phyloP scores from a whole-genome alignment of 2,888 invertebrate genomes.

The Eupithecia subfuscata region DNA sequence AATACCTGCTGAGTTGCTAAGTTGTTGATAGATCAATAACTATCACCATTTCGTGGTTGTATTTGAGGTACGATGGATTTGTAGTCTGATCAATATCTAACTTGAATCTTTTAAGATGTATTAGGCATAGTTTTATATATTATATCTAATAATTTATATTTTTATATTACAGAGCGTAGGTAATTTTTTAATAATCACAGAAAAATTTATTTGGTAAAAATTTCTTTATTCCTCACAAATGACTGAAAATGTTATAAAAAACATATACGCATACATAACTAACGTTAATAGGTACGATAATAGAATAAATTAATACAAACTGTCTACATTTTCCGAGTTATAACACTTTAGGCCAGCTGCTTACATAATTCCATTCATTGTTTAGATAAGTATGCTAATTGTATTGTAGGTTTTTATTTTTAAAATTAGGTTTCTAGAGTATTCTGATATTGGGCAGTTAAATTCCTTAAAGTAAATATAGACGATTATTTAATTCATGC shows the following conservation, averaged over 20 bases:
- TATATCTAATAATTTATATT: no score
- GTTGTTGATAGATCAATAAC: background rate
- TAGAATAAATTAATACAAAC: constrained; percentile 68
- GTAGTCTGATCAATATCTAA: background rate
- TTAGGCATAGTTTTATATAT: background rate
- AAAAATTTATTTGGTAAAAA: constrained; percentile 71
- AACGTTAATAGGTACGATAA: constrained; percentile 74
- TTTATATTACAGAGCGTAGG: no score
- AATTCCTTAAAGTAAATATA: background rate
- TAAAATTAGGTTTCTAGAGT: background rate
- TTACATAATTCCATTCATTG: background rate
- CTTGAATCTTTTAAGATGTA: background rate
- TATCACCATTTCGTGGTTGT: background rate
- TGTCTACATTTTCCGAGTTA: constrained; percentile 55
- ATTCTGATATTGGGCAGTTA: constrained; percentile 10
- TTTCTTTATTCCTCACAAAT: constrained; percentile 80
- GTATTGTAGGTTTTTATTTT: background rate
- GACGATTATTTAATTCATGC: constrained; percentile 17
- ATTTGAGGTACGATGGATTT: background rate
- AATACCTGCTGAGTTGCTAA: background rate
- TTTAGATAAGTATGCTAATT: background rate
- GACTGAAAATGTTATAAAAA: constrained; percentile 83
- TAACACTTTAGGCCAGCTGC: constrained; percentile 36
- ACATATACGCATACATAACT: constrained; percentile 79
- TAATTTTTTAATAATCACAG: constrained; percentile 1